Base-by-base conservation (phyloP, 2,888 invertebrate species). In the Operophtera brumata region DNA sequence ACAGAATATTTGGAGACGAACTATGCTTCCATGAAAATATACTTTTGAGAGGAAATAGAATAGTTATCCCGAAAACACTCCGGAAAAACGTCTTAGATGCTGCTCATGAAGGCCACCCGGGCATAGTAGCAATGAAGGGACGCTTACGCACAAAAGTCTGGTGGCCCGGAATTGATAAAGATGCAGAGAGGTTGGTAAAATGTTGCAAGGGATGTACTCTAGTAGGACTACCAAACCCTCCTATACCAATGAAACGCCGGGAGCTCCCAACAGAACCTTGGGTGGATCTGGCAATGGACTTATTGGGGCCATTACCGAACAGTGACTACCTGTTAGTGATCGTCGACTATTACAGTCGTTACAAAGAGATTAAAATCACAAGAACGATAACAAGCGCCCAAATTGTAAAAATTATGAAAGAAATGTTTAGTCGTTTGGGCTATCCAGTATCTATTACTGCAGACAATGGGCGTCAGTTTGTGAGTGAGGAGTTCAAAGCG, bases 51-150 rank as follows among this genome's bases (percentile, higher is more conserved):
- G 66, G 67, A 1, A 66, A 32, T 3, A 61, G 44, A 42, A 62
- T 66, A 0, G 66, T 69, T 1, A 65, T 69, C 0, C 68, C 67
- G 0, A 0, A 1, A 0, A n/a, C 36, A 1, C 40, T 67, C 4
- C 36, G 66, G 25, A 47, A n/a, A 2, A n/a, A 6, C n/a, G n/a
- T n/a, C n/a, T n/a, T n/a, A n/a, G n/a, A n/a, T n/a, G n/a, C n/a
- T n/a, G n/a, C n/a, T n/a, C 80, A 55, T 37, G 69, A 75, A 48
- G 76, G 75, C 0, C 79, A 82, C 77, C 77, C 1, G 77, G 77
- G n/a, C n/a, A n/a, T n/a, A n/a, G n/a, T n/a, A n/a, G n/a, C n/a
- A n/a, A n/a, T n/a, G n/a, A n/a, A n/a, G n/a, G n/a, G n/a, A n/a
- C n/a, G n/a, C n/a, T n/a, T n/a, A n/a, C n/a, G n/a, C n/a, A n/a